These are phyloP conservation scores for Moxostoma hubbsi DNA, from an alignment of 2,797 vertebrate species.

Conservation along the genomic window DNA sequence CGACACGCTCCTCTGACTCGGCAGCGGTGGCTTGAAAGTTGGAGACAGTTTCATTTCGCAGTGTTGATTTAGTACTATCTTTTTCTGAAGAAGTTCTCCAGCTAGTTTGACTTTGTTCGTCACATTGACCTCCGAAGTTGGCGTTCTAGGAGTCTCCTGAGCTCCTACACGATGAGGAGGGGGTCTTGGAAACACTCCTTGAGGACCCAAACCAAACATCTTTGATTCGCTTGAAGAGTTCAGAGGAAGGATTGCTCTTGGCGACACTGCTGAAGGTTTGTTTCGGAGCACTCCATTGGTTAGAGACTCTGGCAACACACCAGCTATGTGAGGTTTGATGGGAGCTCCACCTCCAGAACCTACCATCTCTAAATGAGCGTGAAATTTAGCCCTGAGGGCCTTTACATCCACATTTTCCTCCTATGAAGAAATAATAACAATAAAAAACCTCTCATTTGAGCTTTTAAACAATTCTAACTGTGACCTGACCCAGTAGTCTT, in stretches of 20 bases:
- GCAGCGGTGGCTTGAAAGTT: slow-evolving; percentile 26
- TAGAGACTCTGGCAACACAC: slow-evolving; percentile 31
- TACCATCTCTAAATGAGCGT: slow-evolving; percentile 57
- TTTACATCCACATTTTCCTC: slow-evolving; percentile 76
- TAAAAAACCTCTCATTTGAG: neutral
- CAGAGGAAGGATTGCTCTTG: slow-evolving; percentile 43
- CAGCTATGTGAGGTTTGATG: slow-evolving; percentile 58
- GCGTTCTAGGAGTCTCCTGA: slow-evolving; percentile 36
- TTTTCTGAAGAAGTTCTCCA: slow-evolving; percentile 71
- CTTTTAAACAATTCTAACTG: neutral
- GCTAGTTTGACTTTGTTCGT: slow-evolving; percentile 63
- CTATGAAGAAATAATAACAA: slow-evolving; percentile 58
- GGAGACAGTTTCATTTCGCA: slow-evolving; percentile 4
- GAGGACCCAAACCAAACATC: slow-evolving; percentile 44
- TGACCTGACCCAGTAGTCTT: neutral
- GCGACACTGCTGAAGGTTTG: slow-evolving; percentile 56
- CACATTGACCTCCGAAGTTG: slow-evolving; percentile 45
- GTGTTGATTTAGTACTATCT: slow-evolving; percentile 64
- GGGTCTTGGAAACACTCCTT: slow-evolving; percentile 60
- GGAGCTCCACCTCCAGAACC: slow-evolving; percentile 64
- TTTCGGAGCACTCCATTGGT: slow-evolving; percentile 56
- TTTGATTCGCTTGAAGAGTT: slow-evolving; percentile 36
- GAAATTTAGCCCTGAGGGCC: slow-evolving; percentile 77
- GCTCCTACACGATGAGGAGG: slow-evolving; percentile 40
- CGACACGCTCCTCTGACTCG: slow-evolving; percentile 61